These are phyloP conservation scores for Setipinna tenuifilis DNA, from an alignment of 2,797 vertebrate species.

Conservation along the genomic window DNA sequence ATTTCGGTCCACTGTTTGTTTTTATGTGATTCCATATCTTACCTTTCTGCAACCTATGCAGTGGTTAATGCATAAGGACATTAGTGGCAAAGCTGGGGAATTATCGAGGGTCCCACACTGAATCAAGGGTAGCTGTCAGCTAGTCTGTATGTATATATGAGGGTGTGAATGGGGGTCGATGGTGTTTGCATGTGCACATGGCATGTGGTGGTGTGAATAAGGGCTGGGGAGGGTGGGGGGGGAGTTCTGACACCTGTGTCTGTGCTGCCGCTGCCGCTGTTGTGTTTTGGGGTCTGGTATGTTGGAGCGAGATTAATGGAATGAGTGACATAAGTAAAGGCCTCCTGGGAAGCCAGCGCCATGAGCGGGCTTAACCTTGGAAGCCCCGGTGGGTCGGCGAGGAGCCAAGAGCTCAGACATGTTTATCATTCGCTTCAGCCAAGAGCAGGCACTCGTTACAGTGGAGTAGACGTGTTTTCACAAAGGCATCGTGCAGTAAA, in stretches of 20 bases:
- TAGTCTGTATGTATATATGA: neutral
- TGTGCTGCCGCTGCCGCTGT: neutral
- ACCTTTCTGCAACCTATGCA: too few species aligned
- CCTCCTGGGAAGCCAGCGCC: constrained; percentile 35
- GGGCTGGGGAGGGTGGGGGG: neutral
- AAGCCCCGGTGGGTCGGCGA: constrained; percentile 40
- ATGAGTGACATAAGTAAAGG: constrained; percentile 53
- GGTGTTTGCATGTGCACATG: neutral
- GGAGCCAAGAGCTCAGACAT: constrained; percentile 35
- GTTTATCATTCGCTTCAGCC: constrained; percentile 1
- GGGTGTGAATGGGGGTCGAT: neutral
- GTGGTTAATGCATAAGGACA: too few species aligned
- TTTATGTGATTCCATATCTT: too few species aligned
- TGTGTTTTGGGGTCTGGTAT: constrained; percentile 13
- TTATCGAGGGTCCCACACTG: neutral
- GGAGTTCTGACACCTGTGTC: constrained; percentile 38
- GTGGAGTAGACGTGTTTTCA: neutral
- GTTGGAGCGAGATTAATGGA: constrained; percentile 35
- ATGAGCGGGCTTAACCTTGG: constrained; percentile 47
- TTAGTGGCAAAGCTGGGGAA: neutral
- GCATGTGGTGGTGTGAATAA: constrained; percentile 24
- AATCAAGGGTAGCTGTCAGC: neutral
- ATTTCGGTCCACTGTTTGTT: too few species aligned
- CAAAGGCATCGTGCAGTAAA: neutral
- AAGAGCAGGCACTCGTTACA: neutral